Evolutionary conservation across 2,888 invertebrate genomes (phyloP), one percentile per base, ranked within the genome.

Genomic region (Sarcophaga caerulescens): DNA sequence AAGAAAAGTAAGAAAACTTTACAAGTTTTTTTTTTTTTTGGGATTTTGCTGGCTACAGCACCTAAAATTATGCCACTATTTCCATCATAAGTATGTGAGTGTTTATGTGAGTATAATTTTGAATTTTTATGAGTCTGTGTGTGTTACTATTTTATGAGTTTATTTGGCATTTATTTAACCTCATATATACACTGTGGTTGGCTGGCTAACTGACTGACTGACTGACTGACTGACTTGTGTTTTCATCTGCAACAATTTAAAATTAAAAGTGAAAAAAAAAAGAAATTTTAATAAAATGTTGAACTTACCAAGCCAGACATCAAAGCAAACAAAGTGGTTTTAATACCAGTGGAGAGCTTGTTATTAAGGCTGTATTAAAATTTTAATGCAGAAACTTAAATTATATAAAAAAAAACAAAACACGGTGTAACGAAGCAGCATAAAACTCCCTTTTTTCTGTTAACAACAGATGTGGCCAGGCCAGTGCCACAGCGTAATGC

Each of bases 1-100:
- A 17, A 65, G 8, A 23, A 65, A 17, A 35, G 8, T 17, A 17
- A 66, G n/a, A 83, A 69, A 77, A 73, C 14, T 81, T 77, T 70
- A 75, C 47, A 84, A 84, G 74, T 75, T 78, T 86, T 73, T 77
- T 78, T 86, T 73, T 77, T 78, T 78, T 86, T 73, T 60, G 45
- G 65, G 68, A 77, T 81, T 81, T 52, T 17, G 17, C 52, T 52
- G 78, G 44, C 63, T 57, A 25, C 63, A 81, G 74, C 76, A 83
- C 82, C 76, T 69, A 59, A 80, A 85, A 83, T 71, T 85, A 80
- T 85, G 82, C 81, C 86, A 81, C 77, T 47, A 74, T 68, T 62
- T 60, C 45, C 23, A 23, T 23, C 23, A 23, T 71, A 69, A 74
- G 76, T 65, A 47, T 69, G 70, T 71, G 52, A 17, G 5, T 4